Evolutionary conservation across 2,797 vertebrate genomes (phyloP).

Genomic region (Hypotaenidia philippensis): DNA sequence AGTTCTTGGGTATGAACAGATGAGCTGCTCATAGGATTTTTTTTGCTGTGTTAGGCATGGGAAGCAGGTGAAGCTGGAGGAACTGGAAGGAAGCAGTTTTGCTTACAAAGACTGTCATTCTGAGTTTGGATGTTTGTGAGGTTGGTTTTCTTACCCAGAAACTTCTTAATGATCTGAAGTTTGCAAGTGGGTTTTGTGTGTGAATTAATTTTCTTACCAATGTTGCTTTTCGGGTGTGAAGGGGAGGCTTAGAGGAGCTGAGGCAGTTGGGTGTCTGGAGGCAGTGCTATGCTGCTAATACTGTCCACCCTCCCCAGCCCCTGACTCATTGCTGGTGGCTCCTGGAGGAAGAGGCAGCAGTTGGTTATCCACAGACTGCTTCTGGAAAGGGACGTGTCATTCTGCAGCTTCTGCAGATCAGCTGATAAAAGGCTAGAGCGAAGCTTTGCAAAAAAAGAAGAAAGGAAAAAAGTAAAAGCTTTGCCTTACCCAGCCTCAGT

Average conservation of each 20-base stretch:
- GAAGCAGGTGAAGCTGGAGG: constrained; percentile 26
- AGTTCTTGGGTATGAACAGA: constrained; percentile 20
- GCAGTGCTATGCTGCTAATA: not conserved
- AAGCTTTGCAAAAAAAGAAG: not conserved
- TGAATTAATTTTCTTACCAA: not conserved
- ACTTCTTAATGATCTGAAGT: not conserved
- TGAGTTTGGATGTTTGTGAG: not conserved
- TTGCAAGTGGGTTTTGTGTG: not conserved
- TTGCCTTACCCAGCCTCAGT: not conserved
- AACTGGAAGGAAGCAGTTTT: constrained; percentile 29
- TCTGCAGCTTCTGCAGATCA: not conserved
- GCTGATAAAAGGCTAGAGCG: not conserved
- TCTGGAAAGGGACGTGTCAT: not conserved
- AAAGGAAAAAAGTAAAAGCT: not conserved
- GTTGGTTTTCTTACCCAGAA: not conserved
- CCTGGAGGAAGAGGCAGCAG: not conserved
- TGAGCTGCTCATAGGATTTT: constrained; percentile 14
- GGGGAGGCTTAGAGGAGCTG: not conserved
- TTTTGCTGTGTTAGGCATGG: not conserved
- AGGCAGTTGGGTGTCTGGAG: not conserved
- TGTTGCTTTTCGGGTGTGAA: not conserved
- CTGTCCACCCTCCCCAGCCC: not conserved
- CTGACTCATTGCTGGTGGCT: not conserved
- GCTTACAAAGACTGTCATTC: not conserved
- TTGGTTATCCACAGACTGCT: not conserved